phyloP scores from a whole-genome alignment of 2,888 invertebrate species.

The Microdon myrmicae region DNA sequence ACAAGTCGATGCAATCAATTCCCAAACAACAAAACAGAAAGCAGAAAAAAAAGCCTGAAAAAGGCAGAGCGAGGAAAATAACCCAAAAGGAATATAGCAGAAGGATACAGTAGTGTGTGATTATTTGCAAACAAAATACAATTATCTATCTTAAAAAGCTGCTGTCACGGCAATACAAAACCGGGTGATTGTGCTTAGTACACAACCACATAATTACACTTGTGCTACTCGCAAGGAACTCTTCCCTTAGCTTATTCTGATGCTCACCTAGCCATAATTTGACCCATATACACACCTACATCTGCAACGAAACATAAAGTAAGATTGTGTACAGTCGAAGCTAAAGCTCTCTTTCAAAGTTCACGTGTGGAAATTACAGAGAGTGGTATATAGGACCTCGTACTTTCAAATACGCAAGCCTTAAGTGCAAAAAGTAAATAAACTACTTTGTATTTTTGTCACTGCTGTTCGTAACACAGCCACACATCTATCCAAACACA shows the following conservation, averaged over 20 bases:
- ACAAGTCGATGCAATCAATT: constrained; percentile 45
- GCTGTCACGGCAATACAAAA: constrained; percentile 49
- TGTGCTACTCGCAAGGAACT: neutral
- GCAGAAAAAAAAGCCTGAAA: constrained; percentile 42
- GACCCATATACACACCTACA: constrained; percentile 5
- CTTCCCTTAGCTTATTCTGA: too few species aligned
- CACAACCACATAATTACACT: constrained; percentile 23
- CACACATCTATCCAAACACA: too few species aligned
- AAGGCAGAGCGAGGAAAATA: too few species aligned
- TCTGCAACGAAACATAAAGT: constrained; percentile 17
- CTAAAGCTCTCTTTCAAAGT: constrained; percentile 44
- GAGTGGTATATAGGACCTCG: constrained; percentile 26
- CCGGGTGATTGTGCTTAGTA: constrained; percentile 50
- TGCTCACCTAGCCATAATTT: neutral
- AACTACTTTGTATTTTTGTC: constrained; percentile 21
- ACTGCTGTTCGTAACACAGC: constrained; percentile 8
- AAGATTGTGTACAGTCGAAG: too few species aligned
- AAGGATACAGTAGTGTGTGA: constrained; percentile 51
- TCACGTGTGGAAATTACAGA: constrained; percentile 33
- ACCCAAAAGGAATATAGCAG: constrained; percentile 47
- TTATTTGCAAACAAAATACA: constrained; percentile 52
- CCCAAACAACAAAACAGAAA: constrained; percentile 47
- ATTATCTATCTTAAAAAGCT: constrained; percentile 51
- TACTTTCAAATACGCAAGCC: constrained; percentile 25
- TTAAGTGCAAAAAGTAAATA: constrained; percentile 6